Conservation (phyloP, 2,888 invertebrate species). For the Scaptomyza cyrtandrae region DNA sequence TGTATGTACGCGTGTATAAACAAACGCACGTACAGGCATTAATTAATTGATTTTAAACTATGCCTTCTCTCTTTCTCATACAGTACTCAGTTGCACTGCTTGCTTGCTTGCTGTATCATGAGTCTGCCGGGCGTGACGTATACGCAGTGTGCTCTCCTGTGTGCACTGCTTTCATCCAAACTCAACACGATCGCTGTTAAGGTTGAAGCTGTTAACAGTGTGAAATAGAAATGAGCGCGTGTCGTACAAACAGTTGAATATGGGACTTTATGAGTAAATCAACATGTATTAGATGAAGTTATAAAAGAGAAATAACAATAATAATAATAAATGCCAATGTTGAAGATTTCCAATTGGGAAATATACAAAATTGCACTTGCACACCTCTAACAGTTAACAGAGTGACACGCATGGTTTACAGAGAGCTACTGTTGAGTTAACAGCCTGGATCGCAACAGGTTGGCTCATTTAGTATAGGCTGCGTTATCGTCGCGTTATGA, state of each 20-base stretch:
- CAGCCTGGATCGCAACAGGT: constrained; percentile 39
- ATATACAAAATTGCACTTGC: neutral
- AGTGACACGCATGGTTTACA: constrained; percentile 13
- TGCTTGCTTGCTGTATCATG: constrained; percentile 10
- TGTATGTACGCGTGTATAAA: neutral
- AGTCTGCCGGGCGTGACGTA: constrained; percentile 33
- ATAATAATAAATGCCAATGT: neutral
- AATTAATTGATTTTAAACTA: constrained; percentile 30
- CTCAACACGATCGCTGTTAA: constrained; percentile 29
- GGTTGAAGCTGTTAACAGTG: constrained; percentile 21
- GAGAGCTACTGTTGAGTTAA: constrained; percentile 10
- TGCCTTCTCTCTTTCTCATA: constrained; percentile 5
- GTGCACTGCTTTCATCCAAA: constrained; percentile 29
- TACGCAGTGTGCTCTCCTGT: constrained; percentile 29
- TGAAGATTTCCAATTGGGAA: neutral
- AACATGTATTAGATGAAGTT: neutral
- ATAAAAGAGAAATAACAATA: neutral
- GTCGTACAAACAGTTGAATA: neutral
- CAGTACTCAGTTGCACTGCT: constrained; percentile 34
- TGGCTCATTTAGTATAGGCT: constrained; percentile 33
- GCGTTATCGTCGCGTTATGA: constrained; percentile 44
- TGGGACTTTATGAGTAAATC: neutral
- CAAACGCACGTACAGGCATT: neutral
- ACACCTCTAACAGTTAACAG: constrained; percentile 35
- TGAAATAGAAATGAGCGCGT: constrained; percentile 4